Conservation (phyloP, 2,888 invertebrate species). For the Aproaerema taeniolella region DNA sequence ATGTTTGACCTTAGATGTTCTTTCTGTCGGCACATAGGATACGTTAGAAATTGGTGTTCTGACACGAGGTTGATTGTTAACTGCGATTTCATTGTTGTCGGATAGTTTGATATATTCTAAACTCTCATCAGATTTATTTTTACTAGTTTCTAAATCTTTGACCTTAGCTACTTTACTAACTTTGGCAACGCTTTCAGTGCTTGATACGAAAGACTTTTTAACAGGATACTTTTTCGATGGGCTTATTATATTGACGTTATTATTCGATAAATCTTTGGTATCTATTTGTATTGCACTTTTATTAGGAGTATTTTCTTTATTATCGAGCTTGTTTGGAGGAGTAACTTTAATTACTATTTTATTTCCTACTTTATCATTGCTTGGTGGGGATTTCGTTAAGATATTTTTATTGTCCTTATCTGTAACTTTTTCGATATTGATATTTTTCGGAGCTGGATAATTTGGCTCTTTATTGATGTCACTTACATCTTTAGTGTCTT, state of each 20-base stretch:
- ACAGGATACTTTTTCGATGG: slow-evolving; percentile 69
- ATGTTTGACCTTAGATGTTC: slow-evolving; percentile 41
- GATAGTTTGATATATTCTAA: slow-evolving; percentile 65
- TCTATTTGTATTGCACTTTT: slow-evolving; percentile 66
- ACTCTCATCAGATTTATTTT: slow-evolving; percentile 61
- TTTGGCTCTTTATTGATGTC: slow-evolving; percentile 40
- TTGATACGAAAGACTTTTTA: slow-evolving; percentile 61
- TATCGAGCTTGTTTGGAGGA: slow-evolving; percentile 40
- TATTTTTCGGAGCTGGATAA: slow-evolving; percentile 47
- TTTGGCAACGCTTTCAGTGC: slow-evolving; percentile 56
- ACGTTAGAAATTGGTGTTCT: slow-evolving; percentile 69
- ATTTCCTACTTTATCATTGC: slow-evolving; percentile 32
- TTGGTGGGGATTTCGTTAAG: slow-evolving; percentile 31
- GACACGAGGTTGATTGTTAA: slow-evolving; percentile 68
- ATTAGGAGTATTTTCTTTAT: slow-evolving; percentile 49
- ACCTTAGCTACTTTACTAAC: slow-evolving; percentile 66
- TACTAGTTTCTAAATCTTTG: slow-evolving; percentile 66
- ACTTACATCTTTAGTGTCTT: slow-evolving; percentile 49
- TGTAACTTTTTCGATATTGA: slow-evolving; percentile 43
- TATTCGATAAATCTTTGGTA: slow-evolving; percentile 66
- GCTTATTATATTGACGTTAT: slow-evolving; percentile 63
- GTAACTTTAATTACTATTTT: slow-evolving; percentile 38
- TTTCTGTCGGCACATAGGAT: slow-evolving; percentile 59
- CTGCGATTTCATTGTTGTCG: slow-evolving; percentile 65
- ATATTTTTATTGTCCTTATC: slow-evolving; percentile 37